Conservation (phyloP, 2,888 invertebrate genomes). For the Meteorus colon region DNA sequence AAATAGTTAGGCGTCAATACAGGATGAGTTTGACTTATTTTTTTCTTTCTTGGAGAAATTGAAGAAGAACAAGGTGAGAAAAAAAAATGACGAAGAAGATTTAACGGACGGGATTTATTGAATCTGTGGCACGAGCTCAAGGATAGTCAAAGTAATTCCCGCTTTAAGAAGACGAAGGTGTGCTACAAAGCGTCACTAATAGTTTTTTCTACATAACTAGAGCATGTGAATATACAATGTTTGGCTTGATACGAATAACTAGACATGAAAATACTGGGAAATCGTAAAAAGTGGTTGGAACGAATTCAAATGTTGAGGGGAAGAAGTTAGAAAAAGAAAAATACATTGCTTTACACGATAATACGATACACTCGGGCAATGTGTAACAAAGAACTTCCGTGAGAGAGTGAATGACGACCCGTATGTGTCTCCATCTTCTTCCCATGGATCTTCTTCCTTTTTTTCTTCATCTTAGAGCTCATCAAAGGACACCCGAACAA, state of each 20-base stretch:
- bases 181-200: conserved; percentile 45
- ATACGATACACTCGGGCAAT: conserved; percentile 10
- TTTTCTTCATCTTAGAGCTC: conserved; percentile 33
- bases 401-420: conserved; percentile 38
- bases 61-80: background rate
- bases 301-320: conserved; percentile 49
- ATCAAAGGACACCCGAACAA: conserved; percentile 34
- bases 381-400: conserved; percentile 51
- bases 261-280: conserved; percentile 53
- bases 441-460: background rate
- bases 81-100: background rate
- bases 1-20: background rate
- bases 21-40: conserved; percentile 19
- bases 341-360: background rate
- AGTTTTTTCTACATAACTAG: background rate
- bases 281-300: conserved; percentile 52
- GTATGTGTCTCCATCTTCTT: conserved; percentile 42
- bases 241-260: conserved; percentile 37
- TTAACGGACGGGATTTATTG: background rate
- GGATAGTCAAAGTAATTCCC: conserved; percentile 28
- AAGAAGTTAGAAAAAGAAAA: background rate
- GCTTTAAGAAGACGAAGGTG: conserved; percentile 23
- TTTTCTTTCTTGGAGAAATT: background rate
- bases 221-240: background rate
- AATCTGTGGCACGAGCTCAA: conserved; percentile 27